Percentiles rank a stretch among this genome's conserved stretches.
Evolutionary conservation across 2,113 vertebrate genomes (phyloP).

Genomic region (Sitta europaea): DNA sequence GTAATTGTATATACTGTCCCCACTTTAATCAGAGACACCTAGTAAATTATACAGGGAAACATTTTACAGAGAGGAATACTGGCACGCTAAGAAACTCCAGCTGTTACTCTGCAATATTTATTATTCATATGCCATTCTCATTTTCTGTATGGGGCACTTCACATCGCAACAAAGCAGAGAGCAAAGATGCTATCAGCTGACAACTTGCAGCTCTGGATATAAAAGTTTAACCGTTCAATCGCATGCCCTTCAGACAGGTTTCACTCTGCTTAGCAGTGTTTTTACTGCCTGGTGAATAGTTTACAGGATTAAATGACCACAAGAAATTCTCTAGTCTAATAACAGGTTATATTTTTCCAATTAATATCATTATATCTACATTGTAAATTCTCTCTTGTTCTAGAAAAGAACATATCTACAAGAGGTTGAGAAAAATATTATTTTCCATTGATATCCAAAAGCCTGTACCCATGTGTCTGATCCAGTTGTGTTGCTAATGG

Average conservation of each 20-base stretch:
- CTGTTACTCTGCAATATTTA: constrained; percentile 30
- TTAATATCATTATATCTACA: not conserved
- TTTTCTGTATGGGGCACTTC: not conserved
- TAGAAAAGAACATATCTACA: not conserved
- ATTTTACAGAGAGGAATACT: not conserved
- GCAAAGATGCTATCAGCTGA: not conserved
- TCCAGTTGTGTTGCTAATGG: not conserved
- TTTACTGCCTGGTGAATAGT: not conserved
- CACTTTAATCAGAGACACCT: not conserved
- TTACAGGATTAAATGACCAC: not conserved
- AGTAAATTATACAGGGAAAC: constrained; percentile 51
- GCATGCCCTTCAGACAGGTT: not conserved
- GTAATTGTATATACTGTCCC: constrained; percentile 27
- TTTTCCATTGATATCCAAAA: not conserved
- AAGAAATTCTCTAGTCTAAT: not conserved
- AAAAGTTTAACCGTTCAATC: not conserved
- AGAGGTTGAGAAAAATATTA: not conserved
- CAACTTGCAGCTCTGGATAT: not conserved
- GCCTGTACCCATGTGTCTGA: not conserved
- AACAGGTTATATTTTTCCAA: not conserved
- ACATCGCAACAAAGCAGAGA: not conserved
- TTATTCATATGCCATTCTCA: not conserved
- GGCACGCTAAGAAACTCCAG: constrained; percentile 17
- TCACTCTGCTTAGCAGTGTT: not conserved
- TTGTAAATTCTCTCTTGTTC: not conserved